These are phyloP conservation scores for Sesia bembeciformis DNA, from an alignment of 2,888 invertebrate genomes.

Conservation along the genomic window DNA sequence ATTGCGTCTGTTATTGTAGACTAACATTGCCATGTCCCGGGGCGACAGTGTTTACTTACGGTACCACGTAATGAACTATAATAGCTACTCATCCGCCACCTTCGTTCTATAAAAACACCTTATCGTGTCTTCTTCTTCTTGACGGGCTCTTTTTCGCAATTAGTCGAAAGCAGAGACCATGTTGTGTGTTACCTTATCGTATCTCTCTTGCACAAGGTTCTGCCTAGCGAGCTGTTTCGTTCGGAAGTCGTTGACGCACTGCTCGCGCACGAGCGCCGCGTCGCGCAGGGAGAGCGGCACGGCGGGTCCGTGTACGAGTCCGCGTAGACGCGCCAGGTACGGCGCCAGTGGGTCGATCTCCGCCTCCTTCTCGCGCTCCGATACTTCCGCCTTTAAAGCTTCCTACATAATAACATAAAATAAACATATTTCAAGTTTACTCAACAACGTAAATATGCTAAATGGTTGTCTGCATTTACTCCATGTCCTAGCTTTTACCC, in stretches of 20 bases:
- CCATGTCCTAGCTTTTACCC: too few relatives aligned
- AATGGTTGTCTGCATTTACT: too few relatives aligned
- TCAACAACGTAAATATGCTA: not conserved
- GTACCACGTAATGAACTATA: too few relatives aligned
- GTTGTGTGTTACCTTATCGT: conserved; percentile 69
- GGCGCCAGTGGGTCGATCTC: conserved; percentile 78
- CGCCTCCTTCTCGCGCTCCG: conserved; percentile 76
- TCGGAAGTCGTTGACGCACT: conserved; percentile 81
- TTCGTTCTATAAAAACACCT: too few relatives aligned
- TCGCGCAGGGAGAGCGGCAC: conserved; percentile 55
- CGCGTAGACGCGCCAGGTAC: conserved; percentile 75
- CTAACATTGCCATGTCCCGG: too few relatives aligned
- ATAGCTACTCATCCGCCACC: too few relatives aligned
- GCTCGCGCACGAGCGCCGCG: conserved; percentile 63
- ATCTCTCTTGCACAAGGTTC: conserved; percentile 77
- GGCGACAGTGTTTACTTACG: too few relatives aligned
- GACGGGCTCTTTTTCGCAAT: too few relatives aligned
- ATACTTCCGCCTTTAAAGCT: conserved; percentile 59
- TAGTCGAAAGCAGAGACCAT: too few relatives aligned
- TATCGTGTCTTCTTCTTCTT: too few relatives aligned
- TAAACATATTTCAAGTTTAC: not conserved
- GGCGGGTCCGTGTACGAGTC: conserved; percentile 49
- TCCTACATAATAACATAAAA: conserved; percentile 37
- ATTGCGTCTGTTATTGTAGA: too few relatives aligned
- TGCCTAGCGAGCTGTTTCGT: conserved; percentile 76